Evolutionary conservation across 2,888 invertebrate genomes (phyloP).

Genomic region (Pelosia muscerda): DNA sequence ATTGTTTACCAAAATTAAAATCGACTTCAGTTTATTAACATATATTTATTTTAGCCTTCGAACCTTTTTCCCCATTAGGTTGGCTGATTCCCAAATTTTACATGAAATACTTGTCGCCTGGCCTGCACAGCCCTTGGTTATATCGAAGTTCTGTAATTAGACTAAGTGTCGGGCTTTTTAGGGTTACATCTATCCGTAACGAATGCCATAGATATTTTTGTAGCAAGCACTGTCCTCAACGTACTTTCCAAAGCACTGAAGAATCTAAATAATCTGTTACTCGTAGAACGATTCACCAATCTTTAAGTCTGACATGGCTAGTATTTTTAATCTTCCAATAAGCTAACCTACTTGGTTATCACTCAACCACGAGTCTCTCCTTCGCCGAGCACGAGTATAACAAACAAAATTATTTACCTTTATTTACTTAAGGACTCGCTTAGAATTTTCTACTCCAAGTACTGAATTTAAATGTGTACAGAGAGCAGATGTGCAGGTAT

Average conservation of each 20-base stretch:
- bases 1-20: slow-evolving; percentile 31
- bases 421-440: slow-evolving; percentile 28
- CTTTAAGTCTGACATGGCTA: too few relatives aligned
- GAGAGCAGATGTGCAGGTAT: slow-evolving; percentile 41
- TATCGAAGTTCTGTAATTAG: neutral
- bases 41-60: neutral
- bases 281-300: neutral
- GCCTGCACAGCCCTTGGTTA: neutral
- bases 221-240: neutral
- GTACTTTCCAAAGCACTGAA: neutral
- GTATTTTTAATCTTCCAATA: too few relatives aligned
- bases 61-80: neutral
- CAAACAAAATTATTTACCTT: slow-evolving; percentile 33
- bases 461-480: slow-evolving; percentile 39
- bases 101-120: too few relatives aligned
- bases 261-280: neutral
- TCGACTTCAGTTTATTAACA: slow-evolving; percentile 21
- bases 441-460: slow-evolving; percentile 24
- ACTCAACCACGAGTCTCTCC: too few relatives aligned
- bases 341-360: too few relatives aligned
- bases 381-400: neutral
- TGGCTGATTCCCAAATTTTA: neutral
- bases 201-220: too few relatives aligned
- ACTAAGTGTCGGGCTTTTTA: neutral
- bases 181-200: neutral